Evolutionary conservation across 1,140 invertebrate genomes (phyloP).

Genomic region (Riptortus pedestris): DNA sequence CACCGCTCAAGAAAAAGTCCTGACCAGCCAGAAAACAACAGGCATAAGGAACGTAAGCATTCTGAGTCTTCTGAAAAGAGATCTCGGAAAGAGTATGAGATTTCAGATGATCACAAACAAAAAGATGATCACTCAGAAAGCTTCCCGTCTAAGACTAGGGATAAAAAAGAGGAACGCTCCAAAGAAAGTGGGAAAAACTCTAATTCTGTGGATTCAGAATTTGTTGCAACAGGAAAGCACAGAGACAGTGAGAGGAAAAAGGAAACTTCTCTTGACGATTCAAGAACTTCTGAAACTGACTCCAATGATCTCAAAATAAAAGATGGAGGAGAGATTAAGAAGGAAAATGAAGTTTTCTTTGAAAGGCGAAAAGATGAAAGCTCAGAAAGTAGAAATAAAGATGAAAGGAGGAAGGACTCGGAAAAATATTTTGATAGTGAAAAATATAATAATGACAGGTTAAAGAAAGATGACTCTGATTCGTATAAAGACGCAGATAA

Average conservation of each 20-base stretch:
- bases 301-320: conserved; percentile 33
- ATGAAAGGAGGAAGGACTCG: conserved; percentile 31
- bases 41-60: conserved; percentile 27
- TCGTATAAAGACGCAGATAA: conserved; percentile 33
- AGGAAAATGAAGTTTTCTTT: conserved; percentile 35
- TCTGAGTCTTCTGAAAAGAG: conserved; percentile 24
- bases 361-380: conserved; percentile 34
- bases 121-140: conserved; percentile 23
- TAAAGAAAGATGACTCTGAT: conserved; percentile 34
- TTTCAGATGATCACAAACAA: conserved; percentile 32
- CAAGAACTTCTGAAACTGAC: conserved; percentile 41
- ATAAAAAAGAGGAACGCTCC: conserved; percentile 36
- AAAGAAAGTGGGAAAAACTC: conserved; percentile 8
- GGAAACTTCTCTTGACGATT: conserved; percentile 39
- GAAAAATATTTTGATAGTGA: conserved; percentile 31
- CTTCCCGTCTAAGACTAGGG: conserved; percentile 28
- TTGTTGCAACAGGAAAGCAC: conserved; percentile 25
- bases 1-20: conserved; percentile 27
- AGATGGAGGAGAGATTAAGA: conserved; percentile 1
- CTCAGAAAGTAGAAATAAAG: conserved; percentile 14
- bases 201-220: background rate
- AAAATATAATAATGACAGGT: conserved; percentile 29
- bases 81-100: conserved; percentile 27
- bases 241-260: conserved; percentile 38
- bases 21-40: conserved; percentile 19